These are phyloP conservation scores for Galerucella pusilla DNA, from an alignment of 2,888 invertebrate genomes.

Conservation along the genomic window DNA sequence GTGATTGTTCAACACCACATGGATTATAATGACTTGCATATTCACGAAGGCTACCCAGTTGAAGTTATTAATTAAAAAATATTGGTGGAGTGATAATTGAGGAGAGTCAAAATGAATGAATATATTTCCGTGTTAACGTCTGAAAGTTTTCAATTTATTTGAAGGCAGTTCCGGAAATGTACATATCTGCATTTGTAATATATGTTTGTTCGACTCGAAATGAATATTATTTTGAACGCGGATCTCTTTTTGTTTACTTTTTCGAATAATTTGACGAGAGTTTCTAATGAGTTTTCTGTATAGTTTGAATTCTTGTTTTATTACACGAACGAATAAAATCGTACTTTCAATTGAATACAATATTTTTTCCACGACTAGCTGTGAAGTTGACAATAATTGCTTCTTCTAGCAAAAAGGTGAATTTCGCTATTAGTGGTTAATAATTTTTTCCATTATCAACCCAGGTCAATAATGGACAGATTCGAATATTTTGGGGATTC, in stretches of 20 bases:
- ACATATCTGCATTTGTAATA: neutral
- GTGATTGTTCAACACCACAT: too few relatives aligned
- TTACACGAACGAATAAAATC: too few relatives aligned
- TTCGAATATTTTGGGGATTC: too few relatives aligned
- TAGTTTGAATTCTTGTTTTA: too few relatives aligned
- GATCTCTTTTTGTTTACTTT: slow-evolving; percentile 1
- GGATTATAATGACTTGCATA: neutral
- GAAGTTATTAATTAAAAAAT: slow-evolving; percentile 10
- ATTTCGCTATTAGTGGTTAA: too few relatives aligned
- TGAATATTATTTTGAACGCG: neutral
- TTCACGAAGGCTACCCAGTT: neutral
- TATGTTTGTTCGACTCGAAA: neutral
- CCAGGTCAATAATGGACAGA: too few relatives aligned
- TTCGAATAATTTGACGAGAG: neutral
- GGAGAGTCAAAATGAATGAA: neutral
- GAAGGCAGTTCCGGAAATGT: slow-evolving; percentile 5
- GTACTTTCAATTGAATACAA: too few relatives aligned
- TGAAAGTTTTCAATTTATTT: slow-evolving; percentile 14
- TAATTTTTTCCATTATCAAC: too few relatives aligned
- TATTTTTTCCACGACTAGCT: too few relatives aligned
- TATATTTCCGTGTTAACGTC: slow-evolving; percentile 4
- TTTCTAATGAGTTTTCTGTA: too few relatives aligned
- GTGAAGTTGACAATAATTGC: too few relatives aligned
- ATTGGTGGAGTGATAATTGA: slow-evolving; percentile 1
- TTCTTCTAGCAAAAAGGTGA: too few relatives aligned